A percentile compares a stretch with the other conserved stretches of the same genome.
phyloP scores from a whole-genome alignment of 2,888 invertebrate genomes.

The Prosopocoilus inquinatus region DNA sequence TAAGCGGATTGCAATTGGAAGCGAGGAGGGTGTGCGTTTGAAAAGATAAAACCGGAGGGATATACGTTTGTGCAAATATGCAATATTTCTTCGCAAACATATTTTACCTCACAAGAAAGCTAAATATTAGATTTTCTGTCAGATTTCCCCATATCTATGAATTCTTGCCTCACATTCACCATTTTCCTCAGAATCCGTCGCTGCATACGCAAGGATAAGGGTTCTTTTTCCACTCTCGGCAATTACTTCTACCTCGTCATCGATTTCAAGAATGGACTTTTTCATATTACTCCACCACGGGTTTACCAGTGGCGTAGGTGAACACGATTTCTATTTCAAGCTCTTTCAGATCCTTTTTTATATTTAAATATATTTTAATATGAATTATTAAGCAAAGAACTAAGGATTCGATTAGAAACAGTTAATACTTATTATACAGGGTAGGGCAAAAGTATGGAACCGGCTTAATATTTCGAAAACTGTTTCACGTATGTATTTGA shows the following conservation, averaged over 20 bases:
- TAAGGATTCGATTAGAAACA: too few species aligned
- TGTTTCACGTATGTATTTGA: too few species aligned
- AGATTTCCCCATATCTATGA: slow-evolving; percentile 26
- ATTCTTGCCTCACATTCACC: slow-evolving; percentile 24
- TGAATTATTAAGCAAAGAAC: too few species aligned
- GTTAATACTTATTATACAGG: too few species aligned
- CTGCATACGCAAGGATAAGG: slow-evolving; percentile 15
- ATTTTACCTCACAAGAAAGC: slow-evolving; percentile 30
- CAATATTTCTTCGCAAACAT: slow-evolving; percentile 31
- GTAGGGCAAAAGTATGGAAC: too few species aligned
- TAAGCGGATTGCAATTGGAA: neutral
- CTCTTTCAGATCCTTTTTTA: too few species aligned
- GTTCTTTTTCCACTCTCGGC: slow-evolving; percentile 4
- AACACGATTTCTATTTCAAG: too few species aligned
- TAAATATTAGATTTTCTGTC: slow-evolving; percentile 33
- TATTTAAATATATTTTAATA: too few species aligned
- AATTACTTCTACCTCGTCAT: slow-evolving; percentile 11
- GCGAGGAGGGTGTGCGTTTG: neutral
- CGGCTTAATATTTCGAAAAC: too few species aligned
- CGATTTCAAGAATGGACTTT: slow-evolving; percentile 9
- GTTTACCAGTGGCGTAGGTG: too few species aligned
- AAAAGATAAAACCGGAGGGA: slow-evolving; percentile 3
- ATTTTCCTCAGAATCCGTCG: slow-evolving; percentile 23
- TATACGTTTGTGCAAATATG: slow-evolving; percentile 27
- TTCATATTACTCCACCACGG: neutral